phyloP scores from a whole-genome alignment of 2,797 vertebrate genomes.

The Nyctibius grandis region DNA sequence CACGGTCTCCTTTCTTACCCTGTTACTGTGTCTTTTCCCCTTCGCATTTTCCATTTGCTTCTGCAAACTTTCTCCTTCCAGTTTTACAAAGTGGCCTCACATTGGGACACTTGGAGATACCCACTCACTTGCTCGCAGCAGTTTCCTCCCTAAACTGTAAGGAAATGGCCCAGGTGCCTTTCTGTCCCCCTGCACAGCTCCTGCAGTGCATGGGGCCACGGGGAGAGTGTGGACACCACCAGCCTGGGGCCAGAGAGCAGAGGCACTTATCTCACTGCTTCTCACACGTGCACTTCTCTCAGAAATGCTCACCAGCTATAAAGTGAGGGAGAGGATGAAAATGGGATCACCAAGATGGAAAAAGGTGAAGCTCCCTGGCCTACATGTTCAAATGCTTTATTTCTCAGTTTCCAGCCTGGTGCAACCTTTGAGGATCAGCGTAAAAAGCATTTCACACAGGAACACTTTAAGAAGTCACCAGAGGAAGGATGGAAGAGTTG shows the following conservation, averaged over 20 bases:
- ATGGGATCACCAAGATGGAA: not conserved
- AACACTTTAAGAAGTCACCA: not conserved
- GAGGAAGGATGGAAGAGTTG: not conserved
- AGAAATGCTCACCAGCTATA: not conserved
- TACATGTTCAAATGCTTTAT: not conserved
- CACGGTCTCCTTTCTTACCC: not conserved
- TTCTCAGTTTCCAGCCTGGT: not conserved
- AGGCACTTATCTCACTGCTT: not conserved
- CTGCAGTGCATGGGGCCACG: not conserved
- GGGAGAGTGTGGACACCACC: not conserved
- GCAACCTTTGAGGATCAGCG: not conserved
- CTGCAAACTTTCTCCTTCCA: not conserved
- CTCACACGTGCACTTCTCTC: not conserved
- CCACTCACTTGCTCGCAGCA: not conserved
- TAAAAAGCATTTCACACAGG: not conserved
- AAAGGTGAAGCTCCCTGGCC: not conserved
- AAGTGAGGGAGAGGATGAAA: not conserved
- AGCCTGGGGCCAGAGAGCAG: not conserved
- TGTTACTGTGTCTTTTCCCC: not conserved
- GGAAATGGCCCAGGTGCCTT: not conserved
- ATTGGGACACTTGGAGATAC: not conserved
- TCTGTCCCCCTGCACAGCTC: not conserved
- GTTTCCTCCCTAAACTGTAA: not conserved
- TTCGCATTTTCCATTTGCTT: not conserved
- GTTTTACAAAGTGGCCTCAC: not conserved